Evolutionary conservation across 2,888 invertebrate species (phyloP).

Genomic region (Cephus pulcher): DNA sequence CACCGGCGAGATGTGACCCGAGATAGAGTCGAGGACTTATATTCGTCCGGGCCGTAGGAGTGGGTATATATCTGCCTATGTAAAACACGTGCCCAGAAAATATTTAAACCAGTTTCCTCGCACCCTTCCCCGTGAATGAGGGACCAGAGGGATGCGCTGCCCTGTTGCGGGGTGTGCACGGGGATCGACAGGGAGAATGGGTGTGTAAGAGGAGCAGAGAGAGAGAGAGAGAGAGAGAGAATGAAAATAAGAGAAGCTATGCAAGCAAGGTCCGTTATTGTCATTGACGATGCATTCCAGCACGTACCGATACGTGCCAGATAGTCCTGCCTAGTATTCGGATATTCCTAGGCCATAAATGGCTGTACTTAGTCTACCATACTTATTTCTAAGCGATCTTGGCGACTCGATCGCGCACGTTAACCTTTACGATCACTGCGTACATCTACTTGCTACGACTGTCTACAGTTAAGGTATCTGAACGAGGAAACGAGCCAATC

Average conservation of each 20-base stretch:
- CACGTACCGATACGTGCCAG: conserved; percentile 17
- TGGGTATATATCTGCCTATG: conserved; percentile 43
- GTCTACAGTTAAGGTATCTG: neutral
- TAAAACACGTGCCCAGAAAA: conserved; percentile 56
- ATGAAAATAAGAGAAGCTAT: neutral
- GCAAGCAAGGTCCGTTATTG: conserved; percentile 32
- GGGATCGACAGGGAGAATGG: neutral
- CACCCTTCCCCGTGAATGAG: conserved; percentile 6
- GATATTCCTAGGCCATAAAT: neutral
- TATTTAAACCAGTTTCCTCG: conserved; percentile 52
- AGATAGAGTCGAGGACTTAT: conserved; percentile 52
- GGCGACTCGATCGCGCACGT: neutral
- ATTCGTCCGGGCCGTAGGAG: conserved; percentile 49
- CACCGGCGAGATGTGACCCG: conserved; percentile 56
- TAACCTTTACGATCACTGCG: neutral
- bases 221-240: neutral
- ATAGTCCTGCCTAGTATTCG: neutral
- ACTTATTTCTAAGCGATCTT: neutral
- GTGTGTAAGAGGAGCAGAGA: neutral
- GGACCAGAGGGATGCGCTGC: neutral
- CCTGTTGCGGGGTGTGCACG: too few relatives aligned
- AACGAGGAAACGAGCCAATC: neutral
- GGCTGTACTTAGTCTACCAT: neutral
- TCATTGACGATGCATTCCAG: conserved; percentile 40
- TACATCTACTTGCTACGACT: neutral